Percentiles rank a stretch among this genome's conserved stretches.
Conservation (phyloP, 2,113 vertebrate species). For the Psittacara wagleri region DNA sequence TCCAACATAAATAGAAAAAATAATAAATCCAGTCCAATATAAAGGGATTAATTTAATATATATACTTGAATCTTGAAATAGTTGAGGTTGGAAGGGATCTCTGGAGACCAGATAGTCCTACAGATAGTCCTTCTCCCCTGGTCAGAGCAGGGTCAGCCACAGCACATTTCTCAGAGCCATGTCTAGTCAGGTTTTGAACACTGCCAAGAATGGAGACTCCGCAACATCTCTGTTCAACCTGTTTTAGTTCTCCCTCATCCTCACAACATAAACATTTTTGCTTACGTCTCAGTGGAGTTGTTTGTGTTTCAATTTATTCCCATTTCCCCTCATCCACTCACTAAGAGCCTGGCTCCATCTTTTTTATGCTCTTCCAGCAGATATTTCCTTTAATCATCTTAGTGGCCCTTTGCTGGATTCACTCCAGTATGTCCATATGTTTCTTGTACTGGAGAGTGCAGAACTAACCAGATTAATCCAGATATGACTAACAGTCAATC, state of each 20-base stretch:
- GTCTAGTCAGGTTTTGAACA: background rate
- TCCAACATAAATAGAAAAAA: too few relatives aligned
- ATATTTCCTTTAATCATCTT: conserved; percentile 1
- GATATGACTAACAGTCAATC: background rate
- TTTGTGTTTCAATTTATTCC: background rate
- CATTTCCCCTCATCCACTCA: background rate
- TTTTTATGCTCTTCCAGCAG: background rate
- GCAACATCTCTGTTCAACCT: background rate
- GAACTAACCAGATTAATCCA: conserved; percentile 4
- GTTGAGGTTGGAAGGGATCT: background rate
- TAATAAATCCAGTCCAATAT: background rate
- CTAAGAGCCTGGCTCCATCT: background rate
- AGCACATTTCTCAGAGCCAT: background rate
- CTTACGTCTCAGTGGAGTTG: background rate
- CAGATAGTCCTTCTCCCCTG: background rate
- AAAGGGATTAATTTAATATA: background rate
- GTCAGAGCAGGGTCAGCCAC: background rate
- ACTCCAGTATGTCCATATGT: background rate
- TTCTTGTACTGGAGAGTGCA: background rate
- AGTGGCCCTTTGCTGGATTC: background rate
- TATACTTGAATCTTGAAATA: background rate
- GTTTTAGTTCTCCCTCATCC: background rate
- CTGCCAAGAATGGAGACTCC: background rate
- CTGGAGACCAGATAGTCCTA: background rate
- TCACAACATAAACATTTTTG: background rate